Percentiles rank a stretch among this genome's conserved stretches.
phyloP scores from a whole-genome alignment of 2,888 invertebrate species.

The Drosophila barbarae region DNA sequence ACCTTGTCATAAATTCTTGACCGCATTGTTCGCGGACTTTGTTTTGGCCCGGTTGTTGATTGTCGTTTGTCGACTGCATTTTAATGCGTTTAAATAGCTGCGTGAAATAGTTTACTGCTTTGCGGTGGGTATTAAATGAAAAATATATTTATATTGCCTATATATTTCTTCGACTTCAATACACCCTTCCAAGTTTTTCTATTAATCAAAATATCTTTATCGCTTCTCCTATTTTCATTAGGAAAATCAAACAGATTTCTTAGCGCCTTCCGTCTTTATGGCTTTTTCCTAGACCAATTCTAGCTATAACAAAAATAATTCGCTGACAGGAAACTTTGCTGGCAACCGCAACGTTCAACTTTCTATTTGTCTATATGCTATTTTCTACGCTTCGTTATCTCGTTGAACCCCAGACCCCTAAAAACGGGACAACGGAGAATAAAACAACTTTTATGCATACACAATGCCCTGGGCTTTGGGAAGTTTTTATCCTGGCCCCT shows the following conservation, averaged over 20 bases:
- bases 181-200: not conserved
- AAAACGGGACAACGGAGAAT: slow-evolving; percentile 51
- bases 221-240: not conserved
- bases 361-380: slow-evolving; percentile 37
- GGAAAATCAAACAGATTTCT: not conserved
- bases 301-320: slow-evolving; percentile 17
- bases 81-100: slow-evolving; percentile 60
- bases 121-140: not conserved
- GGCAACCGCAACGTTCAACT: slow-evolving; percentile 26
- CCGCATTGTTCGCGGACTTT: slow-evolving; percentile 62
- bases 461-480: slow-evolving; percentile 65
- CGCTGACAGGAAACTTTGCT: slow-evolving; percentile 26
- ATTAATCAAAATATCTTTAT: slow-evolving; percentile 4
- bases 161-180: too few species aligned
- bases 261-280: not conserved
- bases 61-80: slow-evolving; percentile 50
- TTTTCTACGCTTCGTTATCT: slow-evolving; percentile 61
- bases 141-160: too few species aligned
- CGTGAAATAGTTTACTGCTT: slow-evolving; percentile 14
- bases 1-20: slow-evolving; percentile 74
- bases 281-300: not conserved
- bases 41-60: slow-evolving; percentile 36
- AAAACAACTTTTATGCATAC: slow-evolving; percentile 64
- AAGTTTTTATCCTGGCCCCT: slow-evolving; percentile 52
- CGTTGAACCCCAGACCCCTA: slow-evolving; percentile 10